Evolutionary conservation across 2,888 invertebrate species (phyloP), one percentile per base, ranked within the genome.

Genomic region (Orthosia incerta): DNA sequence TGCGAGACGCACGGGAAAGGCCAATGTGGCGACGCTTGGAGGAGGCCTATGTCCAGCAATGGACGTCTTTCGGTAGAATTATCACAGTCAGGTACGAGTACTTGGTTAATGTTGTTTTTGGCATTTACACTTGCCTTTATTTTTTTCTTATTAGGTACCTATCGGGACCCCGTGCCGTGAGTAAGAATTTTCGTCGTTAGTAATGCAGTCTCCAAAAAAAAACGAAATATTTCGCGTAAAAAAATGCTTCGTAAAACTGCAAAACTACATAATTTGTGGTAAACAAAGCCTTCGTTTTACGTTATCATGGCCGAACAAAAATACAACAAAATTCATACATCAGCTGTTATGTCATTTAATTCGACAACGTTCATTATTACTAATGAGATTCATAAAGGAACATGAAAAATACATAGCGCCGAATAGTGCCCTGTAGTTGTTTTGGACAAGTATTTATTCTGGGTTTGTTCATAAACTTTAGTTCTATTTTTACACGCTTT

Each of bases 291-390:
- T n/a, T n/a, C 48, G 18, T 26, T 69, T 51, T 46, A 68, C 12
- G 51, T 48, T 15, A 64, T 20, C 71, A 55, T 65, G 71, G 65
- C 57, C 72, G 45, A 18, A 18, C 56, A 65, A 69, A 68, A 77
- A 74, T 77, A 55, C 72, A 62, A 48, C 71, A 65, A 82, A 74
- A 82, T 82, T 82, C 68, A 82, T 71, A 82, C 79, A 82, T 79
- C 82, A 73, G 15, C 64, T 59, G 69, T 70, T 45, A 60, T 71
- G 65, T 57, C 55, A 71, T 74, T 81, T 66, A 57, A 71, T 69
- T 77, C 74, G 69, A 70, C 48, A 61, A 12, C 62, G 53, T 57
- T 79, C 75, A 82, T 82, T 82, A 82, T 65, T 46, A 48, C 64
- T 82, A 73, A 82, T 82, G 79, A 82, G 70, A 75, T 75, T 73